Evolutionary conservation across 2,888 invertebrate species (phyloP).

Genomic region (Lordiphosa fenestrarum): DNA sequence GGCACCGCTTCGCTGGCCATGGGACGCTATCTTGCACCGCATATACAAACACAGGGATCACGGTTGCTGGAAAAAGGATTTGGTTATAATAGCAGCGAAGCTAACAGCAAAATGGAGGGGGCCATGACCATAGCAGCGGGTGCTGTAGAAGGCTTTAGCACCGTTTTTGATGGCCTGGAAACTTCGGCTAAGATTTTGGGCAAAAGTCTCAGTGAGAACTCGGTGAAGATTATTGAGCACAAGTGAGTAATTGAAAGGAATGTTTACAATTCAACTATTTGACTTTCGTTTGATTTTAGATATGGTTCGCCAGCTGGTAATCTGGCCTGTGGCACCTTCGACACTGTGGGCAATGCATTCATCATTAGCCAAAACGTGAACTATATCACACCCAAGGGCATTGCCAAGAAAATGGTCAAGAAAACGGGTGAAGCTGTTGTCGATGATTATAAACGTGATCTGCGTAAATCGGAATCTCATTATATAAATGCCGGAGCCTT

Average conservation of each 20-base stretch:
- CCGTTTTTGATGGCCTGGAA: constrained; percentile 87
- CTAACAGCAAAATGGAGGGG: constrained; percentile 82
- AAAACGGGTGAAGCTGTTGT: constrained; percentile 83
- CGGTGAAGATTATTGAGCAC: constrained; percentile 87
- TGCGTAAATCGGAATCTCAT: constrained; percentile 61
- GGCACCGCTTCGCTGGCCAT: constrained; percentile 85
- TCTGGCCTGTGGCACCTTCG: constrained; percentile 85
- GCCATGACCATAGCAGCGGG: constrained; percentile 86
- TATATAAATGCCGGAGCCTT: constrained; percentile 75
- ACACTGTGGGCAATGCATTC: constrained; percentile 86
- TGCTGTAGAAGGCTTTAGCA: constrained; percentile 86
- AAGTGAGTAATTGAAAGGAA: constrained; percentile 82
- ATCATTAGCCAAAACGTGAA: constrained; percentile 84
- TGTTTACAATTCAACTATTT: no score
- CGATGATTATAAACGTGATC: constrained; percentile 77
- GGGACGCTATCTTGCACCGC: constrained; percentile 86
- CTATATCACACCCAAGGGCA: constrained; percentile 85
- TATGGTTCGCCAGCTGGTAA: constrained; percentile 86
- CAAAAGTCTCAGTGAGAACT: constrained; percentile 85
- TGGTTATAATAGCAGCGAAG: constrained; percentile 82
- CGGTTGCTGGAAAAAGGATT: constrained; percentile 82
- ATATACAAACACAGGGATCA: constrained; percentile 85
- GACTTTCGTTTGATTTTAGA: constrained; percentile 77
- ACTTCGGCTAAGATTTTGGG: constrained; percentile 86
- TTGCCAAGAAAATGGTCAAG: constrained; percentile 84